A percentile compares a stretch with the other conserved stretches of the same genome.
Conservation (phyloP, 2,888 invertebrate species). For the Drosophila mayaguana region DNA sequence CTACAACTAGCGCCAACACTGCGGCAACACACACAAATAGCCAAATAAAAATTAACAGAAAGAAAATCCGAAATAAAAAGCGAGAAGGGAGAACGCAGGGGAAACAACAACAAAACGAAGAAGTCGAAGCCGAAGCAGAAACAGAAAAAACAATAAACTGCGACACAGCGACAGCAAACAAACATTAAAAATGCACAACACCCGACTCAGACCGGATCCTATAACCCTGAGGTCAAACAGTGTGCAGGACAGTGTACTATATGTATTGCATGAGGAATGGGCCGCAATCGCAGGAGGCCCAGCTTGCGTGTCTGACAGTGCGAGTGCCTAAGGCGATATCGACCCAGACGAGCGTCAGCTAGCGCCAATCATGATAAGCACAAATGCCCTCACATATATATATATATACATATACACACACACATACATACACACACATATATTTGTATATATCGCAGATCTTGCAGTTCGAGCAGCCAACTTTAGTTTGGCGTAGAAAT, state of each 20-base stretch:
- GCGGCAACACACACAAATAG: conserved; percentile 44
- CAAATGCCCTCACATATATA: conserved; percentile 3
- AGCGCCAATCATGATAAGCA: conserved; percentile 53
- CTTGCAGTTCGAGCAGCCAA: conserved; percentile 27
- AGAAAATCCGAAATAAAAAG: conserved; percentile 19
- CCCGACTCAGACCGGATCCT: conserved; percentile 44
- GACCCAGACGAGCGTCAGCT: conserved; percentile 55
- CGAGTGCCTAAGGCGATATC: conserved; percentile 57
- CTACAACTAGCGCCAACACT: conserved; percentile 59
- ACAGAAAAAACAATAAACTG: conserved; percentile 48
- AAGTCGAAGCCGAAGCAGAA: not conserved
- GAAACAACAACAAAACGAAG: conserved; percentile 43
- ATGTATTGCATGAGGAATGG: not conserved
- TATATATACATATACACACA: not conserved
- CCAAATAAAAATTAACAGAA: conserved; percentile 30
- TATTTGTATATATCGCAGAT: conserved; percentile 1
- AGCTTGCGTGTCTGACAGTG: conserved; percentile 63
- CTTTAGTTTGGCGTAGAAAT: conserved; percentile 16
- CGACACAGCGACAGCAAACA: conserved; percentile 75
- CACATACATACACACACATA: not conserved
- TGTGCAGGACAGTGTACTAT: conserved; percentile 23
- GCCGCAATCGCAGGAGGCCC: conserved; percentile 3
- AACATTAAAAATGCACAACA: conserved; percentile 67
- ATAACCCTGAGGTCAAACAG: conserved; percentile 32
- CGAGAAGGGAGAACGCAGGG: not conserved